Percentiles rank a stretch among this genome's conserved stretches.
phyloP scores from a whole-genome alignment of 1,140 invertebrate species.

The Euura lappo region DNA sequence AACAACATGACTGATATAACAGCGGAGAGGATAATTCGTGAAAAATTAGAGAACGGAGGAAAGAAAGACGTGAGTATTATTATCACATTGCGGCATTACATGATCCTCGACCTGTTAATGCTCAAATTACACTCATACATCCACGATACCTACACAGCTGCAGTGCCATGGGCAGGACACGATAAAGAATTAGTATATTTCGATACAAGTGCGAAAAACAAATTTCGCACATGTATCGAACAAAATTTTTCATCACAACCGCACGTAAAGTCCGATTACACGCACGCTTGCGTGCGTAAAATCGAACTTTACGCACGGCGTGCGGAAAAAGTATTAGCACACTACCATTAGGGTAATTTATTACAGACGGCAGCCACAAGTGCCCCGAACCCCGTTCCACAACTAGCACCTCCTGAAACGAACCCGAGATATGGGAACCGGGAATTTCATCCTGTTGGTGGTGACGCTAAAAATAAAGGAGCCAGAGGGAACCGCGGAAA shows the following conservation, averaged over 20 bases:
- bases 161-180: too few species aligned
- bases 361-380: constrained; percentile 20
- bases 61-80: constrained; percentile 21
- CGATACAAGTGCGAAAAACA: too few species aligned
- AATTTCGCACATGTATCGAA: too few species aligned
- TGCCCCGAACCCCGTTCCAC: constrained; percentile 29
- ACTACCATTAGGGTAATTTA: neutral
- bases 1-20: constrained; percentile 75
- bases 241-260: too few species aligned
- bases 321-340: neutral
- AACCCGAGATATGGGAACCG: constrained; percentile 35
- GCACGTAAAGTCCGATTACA: too few species aligned
- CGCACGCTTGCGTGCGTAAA: too few species aligned
- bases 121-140: too few species aligned
- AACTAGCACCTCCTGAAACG: constrained; percentile 31
- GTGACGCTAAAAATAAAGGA: constrained; percentile 25
- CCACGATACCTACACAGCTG: too few species aligned
- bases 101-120: too few species aligned
- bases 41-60: constrained; percentile 31
- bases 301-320: too few species aligned
- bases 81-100: too few species aligned
- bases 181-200: too few species aligned
- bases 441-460: constrained; percentile 18
- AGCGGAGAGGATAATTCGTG: constrained; percentile 56
- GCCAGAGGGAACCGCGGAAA: neutral